Evolutionary conservation across 1,140 invertebrate species (phyloP).

Genomic region (Stenopsyche tienmushanensis): DNA sequence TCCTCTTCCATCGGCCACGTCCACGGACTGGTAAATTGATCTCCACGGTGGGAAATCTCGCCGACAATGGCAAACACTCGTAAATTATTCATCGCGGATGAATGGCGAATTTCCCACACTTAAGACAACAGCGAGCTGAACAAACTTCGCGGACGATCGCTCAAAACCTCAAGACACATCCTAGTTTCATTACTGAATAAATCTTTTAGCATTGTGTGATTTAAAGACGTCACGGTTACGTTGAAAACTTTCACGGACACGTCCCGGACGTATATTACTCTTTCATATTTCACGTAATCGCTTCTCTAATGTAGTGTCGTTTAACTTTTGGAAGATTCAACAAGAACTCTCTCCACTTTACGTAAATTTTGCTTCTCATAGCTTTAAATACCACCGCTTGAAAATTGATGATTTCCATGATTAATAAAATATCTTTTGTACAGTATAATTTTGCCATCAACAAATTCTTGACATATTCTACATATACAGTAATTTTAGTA

Average conservation of each 20-base stretch:
- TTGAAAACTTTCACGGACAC: slow-evolving; percentile 23
- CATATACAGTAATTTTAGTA: too few relatives aligned
- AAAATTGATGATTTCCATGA: too few relatives aligned
- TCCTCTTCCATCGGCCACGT: not conserved
- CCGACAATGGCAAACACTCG: slow-evolving; percentile 13
- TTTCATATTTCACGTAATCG: slow-evolving; percentile 17
- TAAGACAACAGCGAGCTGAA: slow-evolving; percentile 11
- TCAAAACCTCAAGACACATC: slow-evolving; percentile 1
- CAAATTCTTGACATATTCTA: too few relatives aligned
- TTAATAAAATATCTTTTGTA: too few relatives aligned
- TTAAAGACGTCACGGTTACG: slow-evolving; percentile 13
- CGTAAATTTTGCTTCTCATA: too few relatives aligned
- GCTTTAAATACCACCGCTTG: too few relatives aligned
- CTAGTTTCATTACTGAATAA: slow-evolving; percentile 17
- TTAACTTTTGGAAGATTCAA: too few relatives aligned
- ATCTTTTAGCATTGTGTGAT: slow-evolving; percentile 17
- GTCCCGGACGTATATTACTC: slow-evolving; percentile 21
- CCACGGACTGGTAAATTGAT: slow-evolving; percentile 11
- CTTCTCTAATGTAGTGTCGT: not conserved
- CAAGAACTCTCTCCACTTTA: too few relatives aligned
- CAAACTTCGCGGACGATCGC: slow-evolving; percentile 12
- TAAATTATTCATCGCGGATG: slow-evolving; percentile 23
- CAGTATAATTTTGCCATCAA: too few relatives aligned
- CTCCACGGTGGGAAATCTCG: not conserved
- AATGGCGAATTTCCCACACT: slow-evolving; percentile 1